Evolutionary conservation across 2,113 vertebrate genomes (phyloP), one percentile per base, ranked within the genome.

Genomic region (Myiopsitta monachus): DNA sequence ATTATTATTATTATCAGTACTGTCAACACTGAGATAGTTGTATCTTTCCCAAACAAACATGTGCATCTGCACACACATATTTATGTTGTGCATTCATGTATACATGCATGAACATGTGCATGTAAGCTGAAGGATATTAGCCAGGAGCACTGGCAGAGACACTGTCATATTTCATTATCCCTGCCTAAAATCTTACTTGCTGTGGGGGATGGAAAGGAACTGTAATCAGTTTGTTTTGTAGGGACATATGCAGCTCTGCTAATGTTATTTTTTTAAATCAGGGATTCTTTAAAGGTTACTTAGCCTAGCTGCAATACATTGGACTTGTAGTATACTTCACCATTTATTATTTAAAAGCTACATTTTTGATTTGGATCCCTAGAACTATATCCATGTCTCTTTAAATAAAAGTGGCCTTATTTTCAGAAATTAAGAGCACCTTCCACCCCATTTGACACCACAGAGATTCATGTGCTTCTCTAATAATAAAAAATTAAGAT

Each of bases 161-260:
- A 17, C 46, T 93, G 78, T 92, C 81, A 83, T 63, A 31, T 70
- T 82, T 76, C 67, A 89, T 92, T 92, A 93, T 55, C 80, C 33
- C 89, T 70, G 43, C 75, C 52, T 78, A 66, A 91, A 91, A 72
- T 66, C 18, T 63, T 72, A 7, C 54, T 96, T 94, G 55, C 81
- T 90, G 24, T 18, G 55, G 68, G 74, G 63, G 18, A 72, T 73
- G 62, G 54, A 87, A 46, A 81, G 43, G 33, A 80, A 4, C 27
- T 54, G 22, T 80, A 80, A 77, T 76, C 27, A 72, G 62, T 80
- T 77, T 21, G 52, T 72, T 88, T 90, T 18, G 8, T 63, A 78
- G 44, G n/a, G 4, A 2, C 10, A 28, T 9, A 14, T 66, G 15
- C 11, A 69, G 27, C 15, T 90, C 36, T 78, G 14, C 36, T 92